A percentile compares a stretch with the other conserved stretches of the same genome.
Conservation (phyloP, 1,140 invertebrate genomes). For the Tetramorium parvispinum region DNA sequence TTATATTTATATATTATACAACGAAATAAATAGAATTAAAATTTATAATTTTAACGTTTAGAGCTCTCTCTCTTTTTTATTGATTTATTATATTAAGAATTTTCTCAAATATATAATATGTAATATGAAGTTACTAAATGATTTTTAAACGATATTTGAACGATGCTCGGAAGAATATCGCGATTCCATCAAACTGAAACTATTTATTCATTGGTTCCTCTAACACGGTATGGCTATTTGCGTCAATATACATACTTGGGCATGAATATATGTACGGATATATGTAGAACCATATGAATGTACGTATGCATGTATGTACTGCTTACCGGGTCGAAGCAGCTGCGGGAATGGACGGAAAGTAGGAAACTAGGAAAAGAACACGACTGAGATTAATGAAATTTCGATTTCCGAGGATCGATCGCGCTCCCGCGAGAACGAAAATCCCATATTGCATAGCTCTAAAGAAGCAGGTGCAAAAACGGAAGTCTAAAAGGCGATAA, state of each 20-base stretch:
- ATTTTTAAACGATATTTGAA: constrained; percentile 34
- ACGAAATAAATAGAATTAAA: not conserved
- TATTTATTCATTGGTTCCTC: constrained; percentile 54
- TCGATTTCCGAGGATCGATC: constrained; percentile 63
- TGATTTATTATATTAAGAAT: not conserved
- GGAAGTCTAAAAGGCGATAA: not conserved
- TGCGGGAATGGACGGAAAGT: constrained; percentile 9
- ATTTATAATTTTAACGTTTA: not conserved
- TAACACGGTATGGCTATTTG: constrained; percentile 31
- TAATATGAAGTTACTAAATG: not conserved
- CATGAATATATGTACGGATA: constrained; percentile 21
- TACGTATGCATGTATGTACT: constrained; percentile 27
- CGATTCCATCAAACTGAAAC: constrained; percentile 30
- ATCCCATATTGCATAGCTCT: constrained; percentile 36
- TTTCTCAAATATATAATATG: not conserved
- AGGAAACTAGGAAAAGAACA: constrained; percentile 34
- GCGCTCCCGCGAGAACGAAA: constrained; percentile 20
- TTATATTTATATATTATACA: not conserved
- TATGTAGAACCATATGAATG: not conserved
- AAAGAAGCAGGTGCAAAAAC: constrained; percentile 26
- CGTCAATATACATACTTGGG: constrained; percentile 15
- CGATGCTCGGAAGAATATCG: not conserved
- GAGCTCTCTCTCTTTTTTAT: not conserved
- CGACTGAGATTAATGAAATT: constrained; percentile 73
- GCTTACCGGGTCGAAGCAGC: constrained; percentile 27